These are phyloP conservation scores for Polia nebulosa DNA, from an alignment of 2,888 invertebrate genomes.

Conservation along the genomic window DNA sequence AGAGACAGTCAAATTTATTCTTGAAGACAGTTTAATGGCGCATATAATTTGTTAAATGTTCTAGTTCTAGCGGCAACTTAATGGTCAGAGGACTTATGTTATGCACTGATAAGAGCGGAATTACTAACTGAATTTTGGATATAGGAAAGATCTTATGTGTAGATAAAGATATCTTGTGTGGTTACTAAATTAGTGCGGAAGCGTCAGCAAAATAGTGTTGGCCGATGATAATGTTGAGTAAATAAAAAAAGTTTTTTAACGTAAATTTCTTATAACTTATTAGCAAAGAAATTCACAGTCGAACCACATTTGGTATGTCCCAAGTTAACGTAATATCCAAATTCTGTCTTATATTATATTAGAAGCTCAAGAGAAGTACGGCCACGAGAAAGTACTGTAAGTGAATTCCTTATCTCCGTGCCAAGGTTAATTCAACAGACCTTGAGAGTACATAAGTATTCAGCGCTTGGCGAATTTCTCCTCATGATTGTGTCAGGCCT, in stretches of 20 bases:
- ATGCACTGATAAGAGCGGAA: not conserved
- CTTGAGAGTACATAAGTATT: conserved; percentile 64
- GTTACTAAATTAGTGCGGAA: not conserved
- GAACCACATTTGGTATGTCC: conserved; percentile 17
- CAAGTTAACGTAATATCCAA: conserved; percentile 29
- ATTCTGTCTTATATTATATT: conserved; percentile 10
- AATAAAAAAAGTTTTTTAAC: not conserved
- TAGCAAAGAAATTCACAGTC: not conserved
- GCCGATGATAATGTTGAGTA: no score
- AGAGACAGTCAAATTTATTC: conserved; percentile 68
- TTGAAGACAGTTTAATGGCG: conserved; percentile 70
- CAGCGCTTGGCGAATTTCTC: conserved; percentile 65
- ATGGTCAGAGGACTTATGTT: not conserved
- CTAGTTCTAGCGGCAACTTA: conserved; percentile 31
- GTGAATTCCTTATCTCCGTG: conserved; percentile 65
- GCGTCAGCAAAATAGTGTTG: not conserved
- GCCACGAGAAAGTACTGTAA: conserved; percentile 60
- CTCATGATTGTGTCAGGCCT: conserved; percentile 69
- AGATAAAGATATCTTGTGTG: not conserved
- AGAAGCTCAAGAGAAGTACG: conserved; percentile 38
- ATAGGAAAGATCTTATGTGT: no score
- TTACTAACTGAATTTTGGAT: conserved; percentile 17
- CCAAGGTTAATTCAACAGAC: conserved; percentile 65
- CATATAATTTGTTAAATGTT: conserved; percentile 57
- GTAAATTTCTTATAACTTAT: not conserved